phyloP scores from a whole-genome alignment of 2,113 vertebrate species.

The Opisthocomus hoazin region DNA sequence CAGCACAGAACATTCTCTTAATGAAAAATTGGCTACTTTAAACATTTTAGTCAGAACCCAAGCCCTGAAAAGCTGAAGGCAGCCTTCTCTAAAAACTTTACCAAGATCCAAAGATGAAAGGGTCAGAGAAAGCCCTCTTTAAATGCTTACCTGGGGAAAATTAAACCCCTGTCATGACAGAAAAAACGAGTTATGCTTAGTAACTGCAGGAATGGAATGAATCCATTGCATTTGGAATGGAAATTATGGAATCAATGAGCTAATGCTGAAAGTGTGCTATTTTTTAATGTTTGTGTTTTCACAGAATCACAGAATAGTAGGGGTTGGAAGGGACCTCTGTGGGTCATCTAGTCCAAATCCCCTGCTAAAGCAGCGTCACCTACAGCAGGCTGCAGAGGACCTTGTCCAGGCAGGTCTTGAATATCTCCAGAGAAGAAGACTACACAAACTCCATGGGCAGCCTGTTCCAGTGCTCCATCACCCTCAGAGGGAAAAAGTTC shows the following conservation, averaged over 20 bases:
- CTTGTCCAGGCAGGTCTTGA: too few relatives aligned
- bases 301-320: background rate
- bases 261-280: background rate
- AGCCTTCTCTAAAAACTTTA: background rate
- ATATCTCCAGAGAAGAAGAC: too few relatives aligned
- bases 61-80: background rate
- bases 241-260: background rate
- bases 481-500: too few relatives aligned
- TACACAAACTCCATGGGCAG: too few relatives aligned
- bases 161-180: background rate
- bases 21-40: background rate
- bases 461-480: too few relatives aligned
- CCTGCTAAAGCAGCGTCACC: too few relatives aligned
- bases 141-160: slow-evolving; percentile 7
- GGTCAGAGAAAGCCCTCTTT: background rate
- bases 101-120: background rate
- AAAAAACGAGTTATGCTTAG: background rate
- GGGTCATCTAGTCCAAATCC: background rate
- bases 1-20: background rate
- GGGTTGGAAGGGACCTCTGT: background rate
- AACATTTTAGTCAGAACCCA: background rate
- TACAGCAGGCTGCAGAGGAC: too few relatives aligned
- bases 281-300: background rate
- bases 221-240: background rate
- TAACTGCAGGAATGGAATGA: background rate